A percentile compares a stretch with the other conserved stretches of the same genome.
phyloP scores from a whole-genome alignment of 2,888 invertebrate genomes.

The Diarsia brunnea region DNA sequence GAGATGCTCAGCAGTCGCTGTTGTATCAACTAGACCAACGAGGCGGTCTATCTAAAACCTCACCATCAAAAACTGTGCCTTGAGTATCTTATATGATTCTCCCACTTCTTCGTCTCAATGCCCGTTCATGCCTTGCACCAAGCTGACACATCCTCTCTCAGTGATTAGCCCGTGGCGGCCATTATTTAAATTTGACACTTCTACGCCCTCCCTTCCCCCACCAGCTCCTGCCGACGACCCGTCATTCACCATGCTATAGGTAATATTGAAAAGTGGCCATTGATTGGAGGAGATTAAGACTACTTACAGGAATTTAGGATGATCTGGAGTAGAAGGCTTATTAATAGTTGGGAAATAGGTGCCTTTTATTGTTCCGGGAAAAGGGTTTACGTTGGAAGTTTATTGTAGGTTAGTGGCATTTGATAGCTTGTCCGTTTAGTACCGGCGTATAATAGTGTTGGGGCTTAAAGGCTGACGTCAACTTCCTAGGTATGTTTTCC shows the following conservation, averaged over 20 bases:
- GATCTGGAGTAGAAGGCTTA: neutral
- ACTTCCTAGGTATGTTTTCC: neutral
- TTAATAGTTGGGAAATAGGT: neutral
- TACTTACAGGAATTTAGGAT: slow-evolving; percentile 6
- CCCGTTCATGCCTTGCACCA: slow-evolving; percentile 19
- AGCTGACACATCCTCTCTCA: slow-evolving; percentile 63
- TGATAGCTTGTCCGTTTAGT: neutral
- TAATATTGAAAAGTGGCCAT: slow-evolving; percentile 48
- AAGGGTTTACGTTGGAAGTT: neutral
- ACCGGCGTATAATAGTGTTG: neutral
- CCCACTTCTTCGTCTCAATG: neutral
- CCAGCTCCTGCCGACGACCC: slow-evolving; percentile 26
- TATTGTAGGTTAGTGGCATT: neutral
- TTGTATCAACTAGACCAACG: too few species aligned
- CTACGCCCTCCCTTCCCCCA: neutral
- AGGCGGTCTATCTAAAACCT: neutral
- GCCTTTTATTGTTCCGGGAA: neutral
- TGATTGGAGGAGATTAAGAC: slow-evolving; percentile 36
- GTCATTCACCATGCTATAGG: slow-evolving; percentile 8
- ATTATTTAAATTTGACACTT: slow-evolving; percentile 71
- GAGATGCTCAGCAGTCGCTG: too few species aligned
- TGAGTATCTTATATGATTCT: neutral
- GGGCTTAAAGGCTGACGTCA: neutral
- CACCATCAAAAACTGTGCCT: neutral
- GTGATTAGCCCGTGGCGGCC: slow-evolving; percentile 70